phyloP scores from a whole-genome alignment of 2,888 invertebrate species.

The Agonopterix arenella region DNA sequence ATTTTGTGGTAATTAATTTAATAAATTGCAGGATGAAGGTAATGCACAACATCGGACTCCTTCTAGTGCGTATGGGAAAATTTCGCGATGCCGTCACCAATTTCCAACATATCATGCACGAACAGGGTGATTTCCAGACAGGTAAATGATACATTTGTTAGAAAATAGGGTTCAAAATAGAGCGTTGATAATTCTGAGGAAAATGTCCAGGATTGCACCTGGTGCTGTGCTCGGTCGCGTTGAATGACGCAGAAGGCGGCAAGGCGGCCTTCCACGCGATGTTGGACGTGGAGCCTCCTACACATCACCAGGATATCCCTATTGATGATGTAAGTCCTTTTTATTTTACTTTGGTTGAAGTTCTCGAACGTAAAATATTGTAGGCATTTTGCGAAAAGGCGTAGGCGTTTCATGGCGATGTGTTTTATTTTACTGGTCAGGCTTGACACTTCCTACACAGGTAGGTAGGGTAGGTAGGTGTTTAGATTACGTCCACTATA shows the following conservation, averaged over 20 bases:
- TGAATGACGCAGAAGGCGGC: constrained; percentile 95
- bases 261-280: constrained; percentile 93
- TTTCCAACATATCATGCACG: constrained; percentile 98
- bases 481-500: too few species aligned
- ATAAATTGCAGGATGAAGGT: constrained; percentile 87
- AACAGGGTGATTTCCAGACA: constrained; percentile 92
- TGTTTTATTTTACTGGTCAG: too few species aligned
- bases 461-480: too few species aligned
- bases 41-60: constrained; percentile 97
- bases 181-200: too few species aligned
- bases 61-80: constrained; percentile 97
- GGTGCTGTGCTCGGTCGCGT: constrained; percentile 91
- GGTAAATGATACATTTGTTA: constrained; percentile 33
- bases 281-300: constrained; percentile 85
- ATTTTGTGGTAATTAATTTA: too few species aligned
- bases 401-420: too few species aligned
- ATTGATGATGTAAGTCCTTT: constrained; percentile 52
- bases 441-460: too few species aligned
- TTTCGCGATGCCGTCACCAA: constrained; percentile 97
- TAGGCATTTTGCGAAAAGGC: too few species aligned
- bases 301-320: constrained; percentile 60
- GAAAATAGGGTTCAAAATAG: too few species aligned
- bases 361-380: too few species aligned
- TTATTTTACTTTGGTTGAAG: neutral
- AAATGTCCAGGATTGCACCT: constrained; percentile 85